Evolutionary conservation across 2,113 vertebrate species (phyloP).

Genomic region (Zeus faber): DNA sequence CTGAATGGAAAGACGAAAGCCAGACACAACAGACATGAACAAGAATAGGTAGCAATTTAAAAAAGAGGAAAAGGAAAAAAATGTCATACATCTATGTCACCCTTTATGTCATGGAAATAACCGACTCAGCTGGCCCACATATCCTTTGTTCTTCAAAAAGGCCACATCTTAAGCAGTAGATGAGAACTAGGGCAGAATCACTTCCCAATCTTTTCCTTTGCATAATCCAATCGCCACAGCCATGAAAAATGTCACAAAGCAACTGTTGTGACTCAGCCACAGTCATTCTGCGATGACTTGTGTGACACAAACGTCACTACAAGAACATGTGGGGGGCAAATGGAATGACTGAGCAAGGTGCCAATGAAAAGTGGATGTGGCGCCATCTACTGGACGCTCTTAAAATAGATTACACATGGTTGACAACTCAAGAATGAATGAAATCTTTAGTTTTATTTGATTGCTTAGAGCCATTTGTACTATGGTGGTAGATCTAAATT

Average conservation of each 20-base stretch:
- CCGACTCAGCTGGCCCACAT: no score
- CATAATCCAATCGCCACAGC: conserved; percentile 30
- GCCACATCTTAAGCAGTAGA: background rate
- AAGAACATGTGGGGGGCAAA: conserved; percentile 17
- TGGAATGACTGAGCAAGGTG: conserved; percentile 2
- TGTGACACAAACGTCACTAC: conserved; percentile 19
- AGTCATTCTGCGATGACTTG: conserved; percentile 29
- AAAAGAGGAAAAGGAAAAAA: background rate
- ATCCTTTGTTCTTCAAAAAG: background rate
- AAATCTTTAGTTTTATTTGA: no score
- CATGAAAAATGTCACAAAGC: conserved; percentile 38
- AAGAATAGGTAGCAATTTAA: background rate
- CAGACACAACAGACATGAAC: background rate
- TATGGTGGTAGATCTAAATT: no score
- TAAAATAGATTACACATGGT: background rate
- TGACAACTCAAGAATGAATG: background rate
- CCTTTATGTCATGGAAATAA: no score
- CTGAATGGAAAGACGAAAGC: background rate
- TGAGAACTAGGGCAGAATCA: conserved; percentile 9
- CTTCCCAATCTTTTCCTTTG: conserved; percentile 22
- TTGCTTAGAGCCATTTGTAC: no score
- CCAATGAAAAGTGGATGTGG: conserved; percentile 2
- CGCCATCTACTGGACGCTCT: conserved; percentile 43
- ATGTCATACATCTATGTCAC: background rate
- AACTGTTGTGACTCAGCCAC: conserved; percentile 32